Evolutionary conservation across 2,797 vertebrate genomes (phyloP).

Genomic region (Psittacula echo): DNA sequence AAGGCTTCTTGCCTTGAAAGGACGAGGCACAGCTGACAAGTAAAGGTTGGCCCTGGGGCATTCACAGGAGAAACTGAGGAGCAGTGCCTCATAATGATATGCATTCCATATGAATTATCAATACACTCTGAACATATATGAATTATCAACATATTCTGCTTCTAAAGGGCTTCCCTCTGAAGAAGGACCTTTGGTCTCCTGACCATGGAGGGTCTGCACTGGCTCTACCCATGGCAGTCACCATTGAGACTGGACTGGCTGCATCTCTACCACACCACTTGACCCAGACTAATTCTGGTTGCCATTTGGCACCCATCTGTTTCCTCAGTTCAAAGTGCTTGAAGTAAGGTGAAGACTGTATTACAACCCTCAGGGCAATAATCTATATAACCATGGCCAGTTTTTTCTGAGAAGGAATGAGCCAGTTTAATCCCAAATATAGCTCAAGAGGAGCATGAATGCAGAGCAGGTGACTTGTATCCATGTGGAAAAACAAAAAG

Average conservation of each 20-base stretch:
- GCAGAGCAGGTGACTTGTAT: neutral
- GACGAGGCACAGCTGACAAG: neutral
- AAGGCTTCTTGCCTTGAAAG: neutral
- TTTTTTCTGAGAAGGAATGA: neutral
- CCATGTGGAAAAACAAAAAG: neutral
- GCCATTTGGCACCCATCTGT: constrained; percentile 64
- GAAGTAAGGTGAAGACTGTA: constrained; percentile 33
- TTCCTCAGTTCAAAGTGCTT: constrained; percentile 61
- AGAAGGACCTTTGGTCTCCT: neutral
- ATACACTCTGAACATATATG: neutral
- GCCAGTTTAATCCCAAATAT: constrained; percentile 28
- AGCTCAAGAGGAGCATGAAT: neutral
- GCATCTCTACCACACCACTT: neutral
- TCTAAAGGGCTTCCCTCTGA: neutral
- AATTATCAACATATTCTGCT: neutral
- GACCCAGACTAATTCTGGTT: neutral
- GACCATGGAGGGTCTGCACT: neutral
- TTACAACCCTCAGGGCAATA: constrained; percentile 32
- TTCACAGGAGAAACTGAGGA: neutral
- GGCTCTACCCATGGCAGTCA: neutral
- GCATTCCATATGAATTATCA: neutral
- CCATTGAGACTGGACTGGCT: neutral
- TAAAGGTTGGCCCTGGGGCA: neutral
- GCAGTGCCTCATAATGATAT: rapidly evolving
- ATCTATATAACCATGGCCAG: neutral